A percentile compares a stretch with the other conserved stretches of the same genome.
These are phyloP conservation scores for Sphecodes monilicornis DNA, from an alignment of 2,888 invertebrate species.

Conservation along the genomic window DNA sequence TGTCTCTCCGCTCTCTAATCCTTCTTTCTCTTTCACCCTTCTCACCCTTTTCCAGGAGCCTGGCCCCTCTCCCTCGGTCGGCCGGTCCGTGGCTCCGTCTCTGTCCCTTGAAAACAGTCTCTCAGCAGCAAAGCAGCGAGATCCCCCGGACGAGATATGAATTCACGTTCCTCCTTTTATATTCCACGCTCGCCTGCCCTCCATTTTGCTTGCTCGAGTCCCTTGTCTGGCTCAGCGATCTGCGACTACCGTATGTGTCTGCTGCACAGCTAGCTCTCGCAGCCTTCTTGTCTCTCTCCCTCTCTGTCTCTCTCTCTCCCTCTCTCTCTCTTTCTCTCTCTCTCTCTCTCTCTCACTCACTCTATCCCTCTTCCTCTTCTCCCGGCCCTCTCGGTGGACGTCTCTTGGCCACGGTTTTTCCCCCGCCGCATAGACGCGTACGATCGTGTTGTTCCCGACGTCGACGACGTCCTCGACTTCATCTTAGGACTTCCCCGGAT, in stretches of 20 bases:
- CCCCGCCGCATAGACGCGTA: slow-evolving; percentile 49
- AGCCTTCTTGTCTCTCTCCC: slow-evolving; percentile 39
- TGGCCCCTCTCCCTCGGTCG: neutral
- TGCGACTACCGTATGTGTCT: slow-evolving; percentile 84
- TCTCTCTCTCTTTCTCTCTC: slow-evolving; percentile 47
- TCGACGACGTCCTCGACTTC: slow-evolving; percentile 58
- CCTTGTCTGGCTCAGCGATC: slow-evolving; percentile 83
- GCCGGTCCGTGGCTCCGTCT: slow-evolving; percentile 49
- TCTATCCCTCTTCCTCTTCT: slow-evolving; percentile 30
- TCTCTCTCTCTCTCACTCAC: slow-evolving; percentile 7
- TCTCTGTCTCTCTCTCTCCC: slow-evolving; percentile 14
- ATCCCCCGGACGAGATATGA: slow-evolving; percentile 84
- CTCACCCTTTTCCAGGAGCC: slow-evolving; percentile 7
- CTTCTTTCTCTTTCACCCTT: slow-evolving; percentile 52
- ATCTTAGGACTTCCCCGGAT: slow-evolving; percentile 51
- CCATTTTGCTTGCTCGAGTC: slow-evolving; percentile 83
- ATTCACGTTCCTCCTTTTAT: slow-evolving; percentile 84
- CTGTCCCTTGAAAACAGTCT: slow-evolving; percentile 81
- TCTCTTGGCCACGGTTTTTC: neutral
- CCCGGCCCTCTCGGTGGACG: neutral
- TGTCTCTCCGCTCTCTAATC: slow-evolving; percentile 47
- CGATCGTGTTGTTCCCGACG: slow-evolving; percentile 71
- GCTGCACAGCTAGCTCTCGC: slow-evolving; percentile 77
- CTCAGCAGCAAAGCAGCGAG: slow-evolving; percentile 83
- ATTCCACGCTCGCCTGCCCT: slow-evolving; percentile 84